Evolutionary conservation across 2,797 vertebrate species (phyloP).

Genomic region (Cephalopachus bancanus): DNA sequence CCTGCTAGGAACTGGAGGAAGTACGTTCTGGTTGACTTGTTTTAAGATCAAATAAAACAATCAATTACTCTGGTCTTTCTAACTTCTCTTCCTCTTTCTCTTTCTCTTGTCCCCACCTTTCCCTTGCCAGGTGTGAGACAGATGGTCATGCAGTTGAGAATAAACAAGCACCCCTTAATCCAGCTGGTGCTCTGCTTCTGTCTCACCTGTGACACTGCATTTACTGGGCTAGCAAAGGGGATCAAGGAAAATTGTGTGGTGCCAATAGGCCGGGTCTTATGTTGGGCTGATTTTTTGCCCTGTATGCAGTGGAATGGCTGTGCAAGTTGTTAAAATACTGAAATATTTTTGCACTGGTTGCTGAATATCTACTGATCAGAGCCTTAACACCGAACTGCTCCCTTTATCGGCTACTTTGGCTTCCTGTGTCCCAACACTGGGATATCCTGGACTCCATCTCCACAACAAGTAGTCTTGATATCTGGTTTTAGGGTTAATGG

Average conservation of each 20-base stretch:
- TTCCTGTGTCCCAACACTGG: neutral
- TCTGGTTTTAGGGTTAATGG: neutral
- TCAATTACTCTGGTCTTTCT: conserved; percentile 56
- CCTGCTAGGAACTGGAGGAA: conserved; percentile 55
- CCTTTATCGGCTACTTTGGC: neutral
- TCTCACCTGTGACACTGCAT: neutral
- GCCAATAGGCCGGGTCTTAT: neutral
- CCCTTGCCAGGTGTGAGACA: conserved; percentile 48
- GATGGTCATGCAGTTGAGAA: neutral
- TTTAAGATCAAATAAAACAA: conserved; percentile 66
- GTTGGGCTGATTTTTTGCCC: neutral
- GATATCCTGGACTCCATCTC: neutral
- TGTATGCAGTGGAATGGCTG: neutral
- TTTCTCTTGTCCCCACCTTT: conserved; percentile 15
- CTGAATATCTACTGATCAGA: neutral
- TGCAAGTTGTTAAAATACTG: conserved; percentile 7
- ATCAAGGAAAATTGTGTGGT: neutral
- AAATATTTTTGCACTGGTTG: conserved; percentile 1
- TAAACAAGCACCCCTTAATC: neutral
- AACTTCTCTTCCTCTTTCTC: conserved; percentile 42
- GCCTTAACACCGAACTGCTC: neutral
- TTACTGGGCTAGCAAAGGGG: neutral
- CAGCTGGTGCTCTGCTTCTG: conserved; percentile 39
- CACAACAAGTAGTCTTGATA: neutral
- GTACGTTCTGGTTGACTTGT: conserved; percentile 35